Conservation (phyloP, 2,797 vertebrate species). For the Crypturellus tataupa region DNA sequence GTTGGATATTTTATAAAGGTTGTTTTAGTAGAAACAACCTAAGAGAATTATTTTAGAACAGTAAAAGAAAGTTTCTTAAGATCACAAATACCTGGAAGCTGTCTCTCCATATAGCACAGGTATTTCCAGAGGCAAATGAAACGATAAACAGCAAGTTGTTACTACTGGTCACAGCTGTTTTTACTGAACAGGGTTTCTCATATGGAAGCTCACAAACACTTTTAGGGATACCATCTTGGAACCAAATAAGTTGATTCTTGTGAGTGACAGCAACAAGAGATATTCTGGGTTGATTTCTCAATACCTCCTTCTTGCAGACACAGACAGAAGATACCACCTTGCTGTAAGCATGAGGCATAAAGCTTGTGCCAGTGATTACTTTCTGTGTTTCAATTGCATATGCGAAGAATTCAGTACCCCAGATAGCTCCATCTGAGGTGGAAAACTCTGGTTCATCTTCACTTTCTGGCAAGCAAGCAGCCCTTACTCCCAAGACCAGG, state of each 20-base stretch:
- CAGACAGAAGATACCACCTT: slow-evolving; percentile 82
- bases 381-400: slow-evolving; percentile 82
- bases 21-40: neutral
- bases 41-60: neutral
- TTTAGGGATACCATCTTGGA: slow-evolving; percentile 86
- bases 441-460: slow-evolving; percentile 15
- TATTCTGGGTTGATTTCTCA: slow-evolving; percentile 72
- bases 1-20: neutral
- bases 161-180: slow-evolving; percentile 79
- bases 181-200: slow-evolving; percentile 82
- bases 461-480: slow-evolving; percentile 7
- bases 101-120: slow-evolving; percentile 88
- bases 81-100: slow-evolving; percentile 86
- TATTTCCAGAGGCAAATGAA: slow-evolving; percentile 82
- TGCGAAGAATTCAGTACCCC: slow-evolving; percentile 75
- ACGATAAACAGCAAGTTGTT: slow-evolving; percentile 83
- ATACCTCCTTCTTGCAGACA: slow-evolving; percentile 76
- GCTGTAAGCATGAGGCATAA: slow-evolving; percentile 89
- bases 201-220: slow-evolving; percentile 88
- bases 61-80: neutral
- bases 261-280: slow-evolving; percentile 84
- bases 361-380: slow-evolving; percentile 69
- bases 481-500: slow-evolving; percentile 83
- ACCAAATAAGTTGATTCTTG: slow-evolving; percentile 88
- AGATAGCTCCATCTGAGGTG: slow-evolving; percentile 63